Evolutionary conservation across 2,888 invertebrate species (phyloP).

Genomic region (Drosophila lacicola): DNA sequence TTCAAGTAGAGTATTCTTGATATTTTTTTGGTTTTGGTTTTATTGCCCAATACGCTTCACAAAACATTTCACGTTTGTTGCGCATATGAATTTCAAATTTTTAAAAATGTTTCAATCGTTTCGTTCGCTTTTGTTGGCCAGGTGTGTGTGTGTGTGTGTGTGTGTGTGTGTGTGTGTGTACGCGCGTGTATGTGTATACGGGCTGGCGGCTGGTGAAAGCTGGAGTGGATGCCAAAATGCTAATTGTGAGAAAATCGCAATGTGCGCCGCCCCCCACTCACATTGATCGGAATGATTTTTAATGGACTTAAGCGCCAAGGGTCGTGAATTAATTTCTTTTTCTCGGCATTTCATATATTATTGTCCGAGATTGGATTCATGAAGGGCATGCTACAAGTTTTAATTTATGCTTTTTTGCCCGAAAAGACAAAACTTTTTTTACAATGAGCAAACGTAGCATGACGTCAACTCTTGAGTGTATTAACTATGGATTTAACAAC

Average conservation of each 20-base stretch:
- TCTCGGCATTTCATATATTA: slow-evolving; percentile 20
- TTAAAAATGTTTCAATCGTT: slow-evolving; percentile 78
- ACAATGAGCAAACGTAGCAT: not conserved
- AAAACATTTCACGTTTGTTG: slow-evolving; percentile 81
- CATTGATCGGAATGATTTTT: slow-evolving; percentile 74
- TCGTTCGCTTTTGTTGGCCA: slow-evolving; percentile 46
- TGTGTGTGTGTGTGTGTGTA: slow-evolving; percentile 20
- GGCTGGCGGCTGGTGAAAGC: slow-evolving; percentile 27
- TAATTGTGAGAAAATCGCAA: slow-evolving; percentile 81
- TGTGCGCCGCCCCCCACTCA: slow-evolving; percentile 55
- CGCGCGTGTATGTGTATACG: slow-evolving; percentile 10
- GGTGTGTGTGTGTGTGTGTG: slow-evolving; percentile 35
- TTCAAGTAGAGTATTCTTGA: too few species aligned
- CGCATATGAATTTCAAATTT: slow-evolving; percentile 81
- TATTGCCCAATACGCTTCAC: slow-evolving; percentile 78
- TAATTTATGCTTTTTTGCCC: slow-evolving; percentile 25
- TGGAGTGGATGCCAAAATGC: slow-evolving; percentile 64
- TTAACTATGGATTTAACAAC: slow-evolving; percentile 18
- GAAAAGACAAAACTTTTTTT: slow-evolving; percentile 1
- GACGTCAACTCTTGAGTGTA: slow-evolving; percentile 1
- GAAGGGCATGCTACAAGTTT: slow-evolving; percentile 3
- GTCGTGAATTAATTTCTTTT: slow-evolving; percentile 67
- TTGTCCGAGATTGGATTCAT: slow-evolving; percentile 30
- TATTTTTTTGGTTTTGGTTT: slow-evolving; percentile 51
- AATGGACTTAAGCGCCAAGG: slow-evolving; percentile 66